Base-by-base conservation (phyloP, 2,888 invertebrate species). In the Maniola hyperantus region DNA sequence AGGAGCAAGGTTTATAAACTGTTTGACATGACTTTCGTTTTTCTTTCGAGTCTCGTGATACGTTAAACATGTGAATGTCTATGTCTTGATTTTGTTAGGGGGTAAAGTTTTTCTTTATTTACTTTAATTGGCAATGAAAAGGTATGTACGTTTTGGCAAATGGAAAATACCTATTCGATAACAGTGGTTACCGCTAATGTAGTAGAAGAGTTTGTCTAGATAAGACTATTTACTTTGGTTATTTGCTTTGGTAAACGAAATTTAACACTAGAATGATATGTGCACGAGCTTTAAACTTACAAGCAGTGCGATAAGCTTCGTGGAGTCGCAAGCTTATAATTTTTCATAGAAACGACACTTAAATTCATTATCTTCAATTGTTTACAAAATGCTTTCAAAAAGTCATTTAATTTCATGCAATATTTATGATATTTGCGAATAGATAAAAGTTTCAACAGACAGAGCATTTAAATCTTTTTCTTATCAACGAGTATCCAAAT, bases 1-100 rank as follows among this genome's bases (percentile, higher is more conserved):
- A 80, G 92, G 92, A 93, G 61, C 91, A 90, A 93, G 92, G 92
- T 93, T 89, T 86, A 84, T 80, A 84, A 74, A 76, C 70, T 78
- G 81, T 83, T 82, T 76, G 73, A 79, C 80, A 80, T 79, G 72
- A 72, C 67, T 80, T 71, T 76, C 75, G 65, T 79, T 71, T 81
- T 82, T 83, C 72, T 82, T 84, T 81, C 76, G 75, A 78, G 82
- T 87, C 78, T 86, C 83, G 83, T 89, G 84, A 76, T 80, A 80
- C 76, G 71, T 79, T 77, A 63, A 78, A 72, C 62, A 79, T 84
- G 79, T 87, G 82, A 83, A 85, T 85, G 83, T 83, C 77, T 76
- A 78, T 78, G 75, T 84, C 78, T 79, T 81, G 74, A 68, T 75
- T 76, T 77, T 66, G 64, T 75, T 78, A 75, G 65, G 74, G 74